Conservation (phyloP, 1,140 invertebrate species). For the Subanguina moxae region DNA sequence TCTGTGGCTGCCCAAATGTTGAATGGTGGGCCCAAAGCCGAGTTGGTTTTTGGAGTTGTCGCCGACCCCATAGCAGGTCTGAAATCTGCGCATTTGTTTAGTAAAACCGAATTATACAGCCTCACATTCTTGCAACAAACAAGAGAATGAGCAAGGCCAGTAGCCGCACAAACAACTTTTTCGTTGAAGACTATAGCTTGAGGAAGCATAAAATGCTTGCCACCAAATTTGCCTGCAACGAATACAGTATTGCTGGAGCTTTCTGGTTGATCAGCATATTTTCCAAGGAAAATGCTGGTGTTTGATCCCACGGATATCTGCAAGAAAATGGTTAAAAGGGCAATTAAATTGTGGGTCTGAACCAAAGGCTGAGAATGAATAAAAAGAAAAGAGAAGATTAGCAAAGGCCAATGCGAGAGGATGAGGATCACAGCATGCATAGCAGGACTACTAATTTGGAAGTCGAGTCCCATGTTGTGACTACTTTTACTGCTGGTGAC, state of each 20-base stretch:
- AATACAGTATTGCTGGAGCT: neutral
- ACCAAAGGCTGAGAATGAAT: neutral
- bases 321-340: neutral
- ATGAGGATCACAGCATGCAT: neutral
- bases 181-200: neutral
- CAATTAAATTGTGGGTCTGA: neutral
- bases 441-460: neutral
- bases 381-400: neutral
- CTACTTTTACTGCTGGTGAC: no score
- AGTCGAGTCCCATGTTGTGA: no score
- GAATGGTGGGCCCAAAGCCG: neutral
- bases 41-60: neutral
- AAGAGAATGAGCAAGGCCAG: neutral
- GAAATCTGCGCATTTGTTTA: neutral
- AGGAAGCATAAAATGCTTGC: neutral
- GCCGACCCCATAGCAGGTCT: neutral
- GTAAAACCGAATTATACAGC: neutral
- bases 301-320: neutral
- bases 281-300: constrained; percentile 3
- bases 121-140: neutral
- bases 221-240: neutral
- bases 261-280: neutral
- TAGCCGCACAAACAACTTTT: neutral
- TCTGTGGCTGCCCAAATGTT: neutral
- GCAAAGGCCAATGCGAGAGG: neutral